Percentiles rank a stretch among this genome's conserved stretches.
Conservation (phyloP, 2,888 invertebrate genomes). For the Philhelius pedissequus region DNA sequence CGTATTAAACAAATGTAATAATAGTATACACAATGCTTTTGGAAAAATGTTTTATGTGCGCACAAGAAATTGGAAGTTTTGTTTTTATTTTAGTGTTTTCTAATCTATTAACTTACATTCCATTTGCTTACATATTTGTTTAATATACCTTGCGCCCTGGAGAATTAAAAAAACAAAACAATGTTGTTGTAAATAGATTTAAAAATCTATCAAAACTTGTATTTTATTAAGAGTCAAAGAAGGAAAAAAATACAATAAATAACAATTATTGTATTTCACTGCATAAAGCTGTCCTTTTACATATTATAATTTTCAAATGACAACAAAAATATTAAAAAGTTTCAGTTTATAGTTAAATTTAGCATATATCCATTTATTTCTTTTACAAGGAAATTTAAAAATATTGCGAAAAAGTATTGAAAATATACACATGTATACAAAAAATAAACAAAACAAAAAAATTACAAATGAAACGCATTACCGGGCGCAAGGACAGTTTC, state of each 20-base stretch:
- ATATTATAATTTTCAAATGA: neutral
- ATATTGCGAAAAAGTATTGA: neutral
- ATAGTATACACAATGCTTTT: neutral
- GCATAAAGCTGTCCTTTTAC: neutral
- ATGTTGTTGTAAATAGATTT: neutral
- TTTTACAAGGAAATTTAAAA: neutral
- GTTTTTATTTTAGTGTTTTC: neutral
- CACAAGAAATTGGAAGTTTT: conserved; percentile 15
- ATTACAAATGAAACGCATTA: conserved; percentile 39
- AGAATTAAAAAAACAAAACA: neutral
- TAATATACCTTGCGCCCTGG: conserved; percentile 59
- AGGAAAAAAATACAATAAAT: neutral
- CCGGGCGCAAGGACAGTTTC: conserved; percentile 64
- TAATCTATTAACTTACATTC: conserved; percentile 43
- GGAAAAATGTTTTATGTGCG: conserved; percentile 46
- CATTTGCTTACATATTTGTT: conserved; percentile 11
- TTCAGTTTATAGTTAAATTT: neutral
- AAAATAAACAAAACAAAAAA: neutral
- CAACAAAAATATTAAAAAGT: neutral
- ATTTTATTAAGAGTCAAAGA: neutral
- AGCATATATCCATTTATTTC: neutral
- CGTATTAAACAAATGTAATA: neutral
- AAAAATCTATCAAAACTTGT: neutral
- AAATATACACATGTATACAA: neutral
- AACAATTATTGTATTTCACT: neutral